Evolutionary conservation across 2,888 invertebrate genomes (phyloP), one percentile per base, ranked within the genome.

Genomic region (Aphrophora alni): DNA sequence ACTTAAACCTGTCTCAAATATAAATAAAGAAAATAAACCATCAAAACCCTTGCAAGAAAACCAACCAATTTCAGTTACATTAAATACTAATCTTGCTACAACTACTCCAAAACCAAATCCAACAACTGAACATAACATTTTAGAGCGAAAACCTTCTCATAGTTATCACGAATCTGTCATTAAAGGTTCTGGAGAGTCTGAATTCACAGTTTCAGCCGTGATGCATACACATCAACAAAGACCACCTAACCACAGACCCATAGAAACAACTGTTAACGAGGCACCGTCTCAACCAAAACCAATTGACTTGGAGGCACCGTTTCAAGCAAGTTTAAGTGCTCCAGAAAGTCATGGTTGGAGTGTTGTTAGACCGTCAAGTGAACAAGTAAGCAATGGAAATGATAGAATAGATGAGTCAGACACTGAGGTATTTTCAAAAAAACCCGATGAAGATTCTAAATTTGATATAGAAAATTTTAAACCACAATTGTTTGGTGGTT

Each of bases 401-500:
- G 78, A 81, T 71, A 79, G 26, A 69, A 73, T 75, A 25, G 73
- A 80, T 68, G 69, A 82, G 28, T 59, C 80, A 77, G 59, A 79
- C 21, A 21, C 75, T 68, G 79, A 81, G 25, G 78, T 74, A 70
- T 78, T 76, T 14, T 73, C 81, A 33, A 77, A 77, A 10, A 71
- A 69, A 75, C 77, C 75, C 25, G 75, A 44, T 27, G 77, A 81
- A 79, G 89, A 90, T 26, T 77, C 80, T 0, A 84, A 82, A 81
- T 93, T 93, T 84, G 92, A 93, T 85, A 89, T 91, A 5, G 92
- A 93, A 84, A 92, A 90, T 84, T 93, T 93, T 84, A 92, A 92
- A 83, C 93, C 93, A 0, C 92, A 93, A 84, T 87, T 93, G 24
- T 92, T 92, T 84, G 92, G 93, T 3, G 93, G 93, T 0, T 93